Base-by-base conservation (phyloP, 2,888 invertebrate species). In the Netelia fuscicornis region DNA sequence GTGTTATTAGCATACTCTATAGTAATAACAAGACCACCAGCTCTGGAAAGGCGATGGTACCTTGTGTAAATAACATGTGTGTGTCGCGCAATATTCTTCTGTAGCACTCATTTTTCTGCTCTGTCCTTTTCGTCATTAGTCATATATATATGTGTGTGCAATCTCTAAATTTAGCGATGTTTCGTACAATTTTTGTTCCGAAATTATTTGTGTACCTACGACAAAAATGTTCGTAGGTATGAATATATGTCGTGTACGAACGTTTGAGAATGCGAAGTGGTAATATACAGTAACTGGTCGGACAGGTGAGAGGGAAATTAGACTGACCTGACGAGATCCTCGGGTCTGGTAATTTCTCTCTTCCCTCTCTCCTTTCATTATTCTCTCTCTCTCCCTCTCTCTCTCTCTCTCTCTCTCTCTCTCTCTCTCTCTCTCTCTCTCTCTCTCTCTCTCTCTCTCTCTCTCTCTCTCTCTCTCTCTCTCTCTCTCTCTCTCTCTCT, bases 231-330 rank as follows among this genome's bases (percentile, higher is more conserved):
- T 64, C 25, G 42, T 20, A 71, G 17, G 70, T 20, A 71, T 37
- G 70, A 64, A 48, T 54, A 65, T 30, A 10, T 30, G 56, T 64
- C 17, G 60, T 70, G 64, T 52, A 30, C 17, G 65, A 60, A 37
- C 76, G 70, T 72, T 83, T 64, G 71, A 85, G 79, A 76, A 81
- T 71, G 76, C 58, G 67, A 68, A 52, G 80, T 80, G 52, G 83
- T 81, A 84, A 84, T 84, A 76, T 80, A 72, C 78, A 78, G 85
- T 75, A 84, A 86, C 81, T 75, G 54, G 79, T 23, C 70, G 71
- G 56, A 83, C 79, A 76, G 65, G 87, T 87, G 87, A 87, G 86
- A 86, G 87, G 85, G 74, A 84, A 85, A 86, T 86, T 86, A 85
- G 84, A 72, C 68, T 74, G 86, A 80, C 44, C 80, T 60, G 77